Conservation (phyloP, 2,888 invertebrate species). For the Amphipoea oculea region DNA sequence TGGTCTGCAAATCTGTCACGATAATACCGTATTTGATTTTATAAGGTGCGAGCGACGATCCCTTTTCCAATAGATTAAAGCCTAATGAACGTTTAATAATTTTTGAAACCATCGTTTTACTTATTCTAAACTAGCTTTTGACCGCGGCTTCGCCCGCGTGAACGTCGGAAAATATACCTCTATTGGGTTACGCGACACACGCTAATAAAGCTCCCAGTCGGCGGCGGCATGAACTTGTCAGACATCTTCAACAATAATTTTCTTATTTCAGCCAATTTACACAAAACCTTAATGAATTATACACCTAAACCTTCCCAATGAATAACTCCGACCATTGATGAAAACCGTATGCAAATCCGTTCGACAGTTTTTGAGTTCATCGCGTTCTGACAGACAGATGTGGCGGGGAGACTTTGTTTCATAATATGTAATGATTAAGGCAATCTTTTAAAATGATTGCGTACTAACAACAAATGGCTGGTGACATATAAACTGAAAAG, state of each 20-base stretch:
- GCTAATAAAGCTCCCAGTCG: no score
- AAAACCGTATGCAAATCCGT: no score
- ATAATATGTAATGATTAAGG: background rate
- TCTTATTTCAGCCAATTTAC: no score
- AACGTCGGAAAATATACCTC: no score
- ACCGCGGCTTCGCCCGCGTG: no score
- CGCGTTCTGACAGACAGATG: background rate
- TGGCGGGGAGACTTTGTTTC: background rate
- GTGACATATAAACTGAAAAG: conserved; percentile 2
- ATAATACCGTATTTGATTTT: no score
- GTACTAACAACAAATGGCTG: background rate
- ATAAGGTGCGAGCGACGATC: background rate
- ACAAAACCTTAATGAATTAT: no score
- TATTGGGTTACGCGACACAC: no score
- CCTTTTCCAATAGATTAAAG: background rate
- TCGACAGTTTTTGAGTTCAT: background rate
- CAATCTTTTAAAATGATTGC: background rate
- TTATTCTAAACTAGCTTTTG: background rate
- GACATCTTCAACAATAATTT: no score
- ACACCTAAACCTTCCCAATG: no score
- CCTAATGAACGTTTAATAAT: background rate
- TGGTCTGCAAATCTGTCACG: background rate
- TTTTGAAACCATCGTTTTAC: background rate
- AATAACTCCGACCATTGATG: no score
- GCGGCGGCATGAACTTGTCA: no score